phyloP scores from a whole-genome alignment of 2,113 vertebrate genomes.

The Physeter macrocephalus region DNA sequence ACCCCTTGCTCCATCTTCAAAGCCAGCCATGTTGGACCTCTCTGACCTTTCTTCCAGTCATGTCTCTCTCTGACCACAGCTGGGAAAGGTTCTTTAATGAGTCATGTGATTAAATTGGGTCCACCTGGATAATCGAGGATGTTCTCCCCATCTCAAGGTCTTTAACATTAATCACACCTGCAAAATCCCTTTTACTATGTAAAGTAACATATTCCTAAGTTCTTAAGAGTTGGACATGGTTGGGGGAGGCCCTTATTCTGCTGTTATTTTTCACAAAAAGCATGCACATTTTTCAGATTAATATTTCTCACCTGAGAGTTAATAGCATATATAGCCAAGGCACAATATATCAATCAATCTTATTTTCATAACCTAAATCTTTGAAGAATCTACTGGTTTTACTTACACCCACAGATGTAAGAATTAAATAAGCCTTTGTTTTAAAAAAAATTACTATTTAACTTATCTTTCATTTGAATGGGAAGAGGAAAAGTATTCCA shows the following conservation, averaged over 20 bases:
- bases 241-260: not conserved
- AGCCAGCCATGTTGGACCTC: not conserved
- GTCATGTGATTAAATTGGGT: not conserved
- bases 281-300: not conserved
- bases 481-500: not conserved
- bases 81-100: not conserved
- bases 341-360: not conserved
- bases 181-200: not conserved
- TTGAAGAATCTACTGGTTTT: not conserved
- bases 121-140: not conserved
- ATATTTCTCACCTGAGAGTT: not conserved
- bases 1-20: not conserved
- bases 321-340: not conserved
- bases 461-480: slow-evolving; percentile 26
- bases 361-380: not conserved
- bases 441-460: not conserved
- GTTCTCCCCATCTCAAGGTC: not conserved
- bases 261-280: not conserved
- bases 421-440: not conserved
- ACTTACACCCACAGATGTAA: slow-evolving; percentile 25
- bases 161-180: not conserved
- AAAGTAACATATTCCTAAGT: not conserved
- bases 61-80: not conserved
- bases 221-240: not conserved
- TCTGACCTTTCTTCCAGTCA: not conserved